These are phyloP conservation scores for Ptychochromis oligacanthus DNA, from an alignment of 2,113 vertebrate genomes.

Conservation along the genomic window DNA sequence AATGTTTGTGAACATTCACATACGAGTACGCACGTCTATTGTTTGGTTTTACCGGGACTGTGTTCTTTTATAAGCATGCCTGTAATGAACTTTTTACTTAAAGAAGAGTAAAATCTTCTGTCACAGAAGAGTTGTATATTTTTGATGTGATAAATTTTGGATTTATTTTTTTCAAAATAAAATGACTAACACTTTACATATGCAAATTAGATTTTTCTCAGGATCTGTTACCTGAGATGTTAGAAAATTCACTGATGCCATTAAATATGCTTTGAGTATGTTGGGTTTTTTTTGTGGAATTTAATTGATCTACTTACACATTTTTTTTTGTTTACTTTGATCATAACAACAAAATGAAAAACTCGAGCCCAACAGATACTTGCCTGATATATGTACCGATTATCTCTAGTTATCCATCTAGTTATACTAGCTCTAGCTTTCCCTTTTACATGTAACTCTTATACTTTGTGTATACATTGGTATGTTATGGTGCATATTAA, in stretches of 20 bases:
- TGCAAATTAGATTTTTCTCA: background rate
- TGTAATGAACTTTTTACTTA: background rate
- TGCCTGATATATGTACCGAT: too few relatives aligned
- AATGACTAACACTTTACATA: background rate
- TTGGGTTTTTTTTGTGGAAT: background rate
- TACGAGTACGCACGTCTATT: background rate
- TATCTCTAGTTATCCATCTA: too few relatives aligned
- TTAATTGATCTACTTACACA: rapidly evolving
- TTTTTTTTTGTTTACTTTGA: too few relatives aligned
- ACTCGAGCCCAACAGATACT: too few relatives aligned
- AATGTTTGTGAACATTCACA: constrained; percentile 18
- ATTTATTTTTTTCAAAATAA: background rate
- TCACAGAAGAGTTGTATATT: too few relatives aligned
- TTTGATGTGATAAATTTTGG: too few relatives aligned
- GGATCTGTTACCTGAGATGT: background rate
- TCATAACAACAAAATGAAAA: too few relatives aligned
- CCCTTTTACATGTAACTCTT: too few relatives aligned
- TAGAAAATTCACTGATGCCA: background rate
- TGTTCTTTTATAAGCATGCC: background rate
- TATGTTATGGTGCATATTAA: background rate
- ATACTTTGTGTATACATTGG: background rate
- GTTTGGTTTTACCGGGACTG: background rate
- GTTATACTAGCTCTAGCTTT: too few relatives aligned
- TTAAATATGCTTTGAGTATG: background rate
- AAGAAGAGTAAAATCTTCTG: background rate